A percentile compares a stretch with the other conserved stretches of the same genome.
phyloP scores from a whole-genome alignment of 64 coral and sea anemone genomes.

The Actinia tenebrosa region DNA sequence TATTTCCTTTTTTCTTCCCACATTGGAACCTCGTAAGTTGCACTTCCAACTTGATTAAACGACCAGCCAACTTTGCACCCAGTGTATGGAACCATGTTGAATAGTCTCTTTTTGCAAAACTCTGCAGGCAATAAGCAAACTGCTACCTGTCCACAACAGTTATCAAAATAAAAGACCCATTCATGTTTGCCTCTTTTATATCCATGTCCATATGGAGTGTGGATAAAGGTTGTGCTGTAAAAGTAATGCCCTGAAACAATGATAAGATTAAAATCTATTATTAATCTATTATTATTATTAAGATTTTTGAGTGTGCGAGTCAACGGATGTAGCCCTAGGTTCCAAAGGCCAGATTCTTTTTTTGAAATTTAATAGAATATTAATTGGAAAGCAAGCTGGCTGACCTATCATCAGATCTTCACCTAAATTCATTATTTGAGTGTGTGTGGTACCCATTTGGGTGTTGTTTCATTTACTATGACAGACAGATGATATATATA shows the following conservation, averaged over 20 bases:
- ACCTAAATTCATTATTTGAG: too few species aligned
- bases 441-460: too few species aligned
- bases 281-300: too few species aligned
- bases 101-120: constrained; percentile 57
- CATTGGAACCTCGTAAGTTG: constrained; percentile 79
- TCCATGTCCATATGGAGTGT: constrained; percentile 68
- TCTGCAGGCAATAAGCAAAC: constrained; percentile 75
- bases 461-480: too few species aligned
- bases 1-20: constrained; percentile 54
- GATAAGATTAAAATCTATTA: not conserved
- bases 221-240: constrained; percentile 84
- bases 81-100: constrained; percentile 54
- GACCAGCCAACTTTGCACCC: constrained; percentile 60
- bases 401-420: too few species aligned
- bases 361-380: too few species aligned
- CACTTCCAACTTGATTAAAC: constrained; percentile 70
- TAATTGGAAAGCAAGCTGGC: too few species aligned
- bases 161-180: constrained; percentile 88
- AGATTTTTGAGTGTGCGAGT: too few species aligned
- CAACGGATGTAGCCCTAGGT: too few species aligned
- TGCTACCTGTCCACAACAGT: constrained; percentile 81
- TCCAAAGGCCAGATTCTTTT: too few species aligned
- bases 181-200: constrained; percentile 76
- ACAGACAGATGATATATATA: too few species aligned
- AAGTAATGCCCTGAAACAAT: constrained; percentile 21